Conservation (phyloP, 2,888 invertebrate genomes). For the Eristalis pertinax region DNA sequence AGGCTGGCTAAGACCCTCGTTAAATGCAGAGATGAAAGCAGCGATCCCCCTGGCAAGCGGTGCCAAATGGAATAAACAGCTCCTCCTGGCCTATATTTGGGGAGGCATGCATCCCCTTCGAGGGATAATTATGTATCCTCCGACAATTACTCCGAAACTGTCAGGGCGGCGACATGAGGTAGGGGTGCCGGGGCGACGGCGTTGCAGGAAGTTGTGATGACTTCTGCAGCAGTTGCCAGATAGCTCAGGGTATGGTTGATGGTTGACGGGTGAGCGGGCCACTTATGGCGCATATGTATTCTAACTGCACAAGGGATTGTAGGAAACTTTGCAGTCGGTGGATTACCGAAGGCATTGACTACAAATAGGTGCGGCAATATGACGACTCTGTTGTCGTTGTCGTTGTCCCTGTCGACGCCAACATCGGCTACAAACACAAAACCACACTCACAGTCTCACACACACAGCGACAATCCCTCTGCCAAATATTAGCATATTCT, state of each 20-base stretch:
- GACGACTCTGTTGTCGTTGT: conserved; percentile 21
- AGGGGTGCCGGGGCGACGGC: neutral
- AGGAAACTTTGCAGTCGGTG: conserved; percentile 40
- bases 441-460: neutral
- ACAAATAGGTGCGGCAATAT: conserved; percentile 46
- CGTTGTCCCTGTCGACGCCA: conserved; percentile 9
- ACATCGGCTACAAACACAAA: neutral
- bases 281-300: conserved; percentile 29
- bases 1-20: conserved; percentile 1
- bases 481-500: conserved; percentile 68
- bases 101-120: neutral
- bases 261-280: neutral
- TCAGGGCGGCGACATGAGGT: conserved; percentile 22
- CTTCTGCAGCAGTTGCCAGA: conserved; percentile 45
- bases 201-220: conserved; percentile 34
- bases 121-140: conserved; percentile 34
- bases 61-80: conserved; percentile 20
- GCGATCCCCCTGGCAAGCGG: neutral
- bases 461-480: conserved; percentile 23
- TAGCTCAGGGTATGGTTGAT: neutral
- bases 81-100: neutral
- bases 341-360: conserved; percentile 38
- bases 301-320: conserved; percentile 61
- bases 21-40: conserved; percentile 28
- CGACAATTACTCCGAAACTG: conserved; percentile 51